Evolutionary conservation across 53 echinoderm and acorn worm genomes (phyloP), one percentile per base, ranked within the genome.

Genomic region (Apostichopus leukothele): DNA sequence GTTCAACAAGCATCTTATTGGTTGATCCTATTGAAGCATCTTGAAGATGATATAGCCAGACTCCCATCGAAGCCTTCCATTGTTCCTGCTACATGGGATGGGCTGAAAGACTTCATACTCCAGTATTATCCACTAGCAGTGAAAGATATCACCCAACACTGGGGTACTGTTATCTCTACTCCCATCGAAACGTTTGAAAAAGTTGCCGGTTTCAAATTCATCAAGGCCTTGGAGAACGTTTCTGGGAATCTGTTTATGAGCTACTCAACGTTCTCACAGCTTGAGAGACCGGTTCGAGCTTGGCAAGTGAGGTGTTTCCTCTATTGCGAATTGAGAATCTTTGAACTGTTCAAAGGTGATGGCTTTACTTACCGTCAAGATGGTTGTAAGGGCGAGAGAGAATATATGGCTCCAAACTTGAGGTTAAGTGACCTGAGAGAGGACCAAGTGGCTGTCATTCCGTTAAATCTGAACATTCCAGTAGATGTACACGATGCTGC

Each of bases 61-160:
- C 18, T 12, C 22, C 20, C 53, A 4, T 57, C 19, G 13, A 51
- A 12, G 9, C 51, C 75, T 54, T 54, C 68, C 25, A 91, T 96
- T 12, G 53, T 95, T 50, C 91, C 94, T 66, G 99, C 99, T 4
- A 99, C 99, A 1, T 99, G 99, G 99, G 91, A 93, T 54, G 99
- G 99, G 50, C 60, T 99, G n/a, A 22, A 89, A 77, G 60, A 89
- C 19, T 94, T 93, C 74, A 76, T 99, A 12, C 19, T 52, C 6
- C 76, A 12, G 8, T 99, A 76, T 85, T 99, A 99, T 74, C 99
- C 99, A 5, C 89, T 89, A 18, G 94, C 93, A 51, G 74, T 85
- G 1, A 83, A 93, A 7, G 78, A 91, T 50, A 79, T 99, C 50
- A 83, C 75, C 8, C 50, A 83, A 25, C 99, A 98, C 78, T 96